A percentile compares a stretch with the other conserved stretches of the same genome.
These are phyloP conservation scores for Diacarnus erythraeanus DNA, from an alignment of 37 sponge, comb jelly and placozoan species.

Conservation along the genomic window DNA sequence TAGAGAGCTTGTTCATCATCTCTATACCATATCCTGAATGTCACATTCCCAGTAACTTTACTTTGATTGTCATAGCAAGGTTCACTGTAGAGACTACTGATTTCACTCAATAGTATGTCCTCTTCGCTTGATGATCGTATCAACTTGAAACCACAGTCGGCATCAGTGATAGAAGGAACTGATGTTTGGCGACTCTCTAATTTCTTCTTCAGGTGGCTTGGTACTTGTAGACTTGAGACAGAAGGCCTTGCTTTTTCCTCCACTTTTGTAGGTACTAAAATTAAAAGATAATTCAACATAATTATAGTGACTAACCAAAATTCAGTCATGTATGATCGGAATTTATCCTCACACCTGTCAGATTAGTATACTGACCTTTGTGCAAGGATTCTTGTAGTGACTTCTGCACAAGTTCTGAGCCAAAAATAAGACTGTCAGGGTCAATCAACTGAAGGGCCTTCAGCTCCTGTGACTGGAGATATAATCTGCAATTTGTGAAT, in stretches of 20 bases:
- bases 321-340: neutral
- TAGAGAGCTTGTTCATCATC: conserved; percentile 11
- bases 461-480: neutral
- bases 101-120: neutral
- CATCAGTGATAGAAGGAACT: neutral
- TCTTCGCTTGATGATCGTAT: neutral
- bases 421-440: neutral
- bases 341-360: too few species aligned
- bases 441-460: neutral
- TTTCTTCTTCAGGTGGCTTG: neutral
- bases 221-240: neutral
- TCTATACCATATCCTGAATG: conserved; percentile 46
- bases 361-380: too few species aligned
- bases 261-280: neutral
- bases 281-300: neutral
- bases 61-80: conserved; percentile 27
- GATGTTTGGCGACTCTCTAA: neutral
- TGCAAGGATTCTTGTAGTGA: neutral
- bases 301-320: neutral
- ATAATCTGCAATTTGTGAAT: too few species aligned
- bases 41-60: conserved; percentile 41
- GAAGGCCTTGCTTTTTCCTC: neutral
- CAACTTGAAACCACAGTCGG: conserved; percentile 5
- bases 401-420: neutral
- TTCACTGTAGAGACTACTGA: conserved; percentile 49